A percentile compares a stretch with the other conserved stretches of the same genome.
phyloP scores from a whole-genome alignment of 2,113 vertebrate genomes.

The Mustela lutreola region DNA sequence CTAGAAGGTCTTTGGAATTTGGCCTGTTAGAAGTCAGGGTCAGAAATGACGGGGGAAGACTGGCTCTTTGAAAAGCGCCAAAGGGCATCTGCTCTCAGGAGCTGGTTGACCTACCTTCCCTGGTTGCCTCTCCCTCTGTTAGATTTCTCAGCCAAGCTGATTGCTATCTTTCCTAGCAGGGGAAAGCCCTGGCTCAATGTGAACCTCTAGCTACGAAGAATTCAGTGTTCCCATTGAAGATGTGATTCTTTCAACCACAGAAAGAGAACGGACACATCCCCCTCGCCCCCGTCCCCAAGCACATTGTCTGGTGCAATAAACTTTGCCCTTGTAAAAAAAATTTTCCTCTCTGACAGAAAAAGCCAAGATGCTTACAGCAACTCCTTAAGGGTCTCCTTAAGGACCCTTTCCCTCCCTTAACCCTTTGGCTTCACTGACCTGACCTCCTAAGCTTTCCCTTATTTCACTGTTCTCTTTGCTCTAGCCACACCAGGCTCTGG shows the following conservation, averaged over 20 bases:
- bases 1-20: slow-evolving; percentile 52
- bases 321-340: not conserved
- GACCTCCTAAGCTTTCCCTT: not conserved
- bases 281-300: not conserved
- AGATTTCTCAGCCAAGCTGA: not conserved
- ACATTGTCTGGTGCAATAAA: not conserved
- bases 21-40: slow-evolving; percentile 42
- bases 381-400: too few species aligned
- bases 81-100: not conserved
- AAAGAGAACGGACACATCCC: not conserved
- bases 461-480: not conserved
- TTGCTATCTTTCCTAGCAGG: not conserved
- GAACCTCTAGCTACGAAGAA: not conserved
- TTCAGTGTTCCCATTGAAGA: not conserved
- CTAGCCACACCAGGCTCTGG: not conserved
- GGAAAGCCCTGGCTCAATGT: not conserved
- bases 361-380: not conserved
- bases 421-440: not conserved
- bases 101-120: not conserved
- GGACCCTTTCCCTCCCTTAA: not conserved
- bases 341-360: not conserved
- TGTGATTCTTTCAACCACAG: not conserved
- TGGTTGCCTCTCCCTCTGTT: not conserved
- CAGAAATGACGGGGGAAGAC: not conserved
- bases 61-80: not conserved